phyloP scores from a whole-genome alignment of 2,113 vertebrate genomes.

The Pao palembangensis region DNA sequence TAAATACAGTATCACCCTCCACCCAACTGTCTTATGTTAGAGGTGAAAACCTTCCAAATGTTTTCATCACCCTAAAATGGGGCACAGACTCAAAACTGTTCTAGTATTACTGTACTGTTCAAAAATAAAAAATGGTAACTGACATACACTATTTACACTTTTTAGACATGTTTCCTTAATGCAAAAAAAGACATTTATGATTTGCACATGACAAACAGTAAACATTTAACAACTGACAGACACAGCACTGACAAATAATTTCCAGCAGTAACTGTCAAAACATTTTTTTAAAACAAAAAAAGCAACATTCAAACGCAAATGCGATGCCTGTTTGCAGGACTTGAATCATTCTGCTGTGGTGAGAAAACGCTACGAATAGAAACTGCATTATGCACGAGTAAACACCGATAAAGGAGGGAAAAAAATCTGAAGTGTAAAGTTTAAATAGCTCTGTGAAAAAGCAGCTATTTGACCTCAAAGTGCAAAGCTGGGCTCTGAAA shows the following conservation, averaged over 20 bases:
- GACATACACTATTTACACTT: constrained; percentile 49
- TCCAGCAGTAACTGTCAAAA: constrained; percentile 20
- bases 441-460: constrained; percentile 8
- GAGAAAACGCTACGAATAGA: constrained; percentile 2
- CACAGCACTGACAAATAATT: constrained; percentile 39
- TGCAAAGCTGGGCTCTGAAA: constrained; percentile 21
- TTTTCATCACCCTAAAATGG: constrained; percentile 10
- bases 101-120: constrained; percentile 37
- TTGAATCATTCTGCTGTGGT: constrained; percentile 15
- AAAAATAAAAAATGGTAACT: constrained; percentile 20
- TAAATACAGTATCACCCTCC: constrained; percentile 10
- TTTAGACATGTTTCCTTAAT: constrained; percentile 48
- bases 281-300: constrained; percentile 19
- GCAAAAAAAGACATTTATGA: constrained; percentile 38
- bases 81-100: constrained; percentile 20
- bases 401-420: constrained; percentile 12
- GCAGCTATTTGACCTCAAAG: constrained; percentile 26
- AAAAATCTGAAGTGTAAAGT: background rate
- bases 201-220: constrained; percentile 45
- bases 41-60: background rate
- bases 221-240: constrained; percentile 44
- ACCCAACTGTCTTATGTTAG: constrained; percentile 6
- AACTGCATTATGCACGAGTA: constrained; percentile 13
- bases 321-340: constrained; percentile 2
- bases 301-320: constrained; percentile 12